These are phyloP conservation scores for Polydrusus tereticollis DNA, from an alignment of 2,888 invertebrate species.

Conservation along the genomic window DNA sequence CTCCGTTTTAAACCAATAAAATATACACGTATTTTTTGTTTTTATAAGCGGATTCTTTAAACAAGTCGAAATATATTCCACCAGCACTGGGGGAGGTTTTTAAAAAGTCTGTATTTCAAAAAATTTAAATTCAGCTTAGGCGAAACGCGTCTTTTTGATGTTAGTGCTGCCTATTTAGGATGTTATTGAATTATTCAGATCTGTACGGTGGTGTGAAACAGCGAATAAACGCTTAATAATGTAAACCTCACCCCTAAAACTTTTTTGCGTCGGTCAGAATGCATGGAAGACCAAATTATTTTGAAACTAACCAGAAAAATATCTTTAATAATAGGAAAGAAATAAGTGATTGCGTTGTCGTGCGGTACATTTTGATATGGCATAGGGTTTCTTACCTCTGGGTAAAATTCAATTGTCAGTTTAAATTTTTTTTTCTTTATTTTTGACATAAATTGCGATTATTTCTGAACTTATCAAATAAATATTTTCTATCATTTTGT, in stretches of 20 bases:
- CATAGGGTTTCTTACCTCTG: too few species aligned
- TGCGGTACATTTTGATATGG: too few species aligned
- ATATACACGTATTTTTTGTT: neutral
- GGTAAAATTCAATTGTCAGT: too few species aligned
- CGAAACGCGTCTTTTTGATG: constrained; percentile 60
- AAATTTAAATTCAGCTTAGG: constrained; percentile 55
- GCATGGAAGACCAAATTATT: constrained; percentile 52
- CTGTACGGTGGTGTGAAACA: constrained; percentile 64
- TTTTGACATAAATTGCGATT: too few species aligned
- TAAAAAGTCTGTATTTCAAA: constrained; percentile 47
- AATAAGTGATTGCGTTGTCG: too few species aligned
- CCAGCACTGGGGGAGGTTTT: constrained; percentile 24
- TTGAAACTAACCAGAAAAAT: neutral
- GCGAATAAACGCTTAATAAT: constrained; percentile 63
- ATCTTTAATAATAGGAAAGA: too few species aligned
- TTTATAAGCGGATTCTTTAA: too few species aligned
- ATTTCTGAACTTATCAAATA: too few species aligned
- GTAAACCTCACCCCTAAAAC: constrained; percentile 60
- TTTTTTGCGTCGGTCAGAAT: constrained; percentile 22
- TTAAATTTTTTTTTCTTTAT: too few species aligned
- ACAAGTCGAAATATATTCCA: constrained; percentile 21
- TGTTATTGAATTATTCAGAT: constrained; percentile 65
- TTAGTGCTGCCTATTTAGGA: constrained; percentile 63
- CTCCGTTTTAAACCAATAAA: neutral
- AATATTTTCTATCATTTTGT: too few species aligned